phyloP scores from a whole-genome alignment of 2,888 invertebrate species.

The Alsophila aescularia region DNA sequence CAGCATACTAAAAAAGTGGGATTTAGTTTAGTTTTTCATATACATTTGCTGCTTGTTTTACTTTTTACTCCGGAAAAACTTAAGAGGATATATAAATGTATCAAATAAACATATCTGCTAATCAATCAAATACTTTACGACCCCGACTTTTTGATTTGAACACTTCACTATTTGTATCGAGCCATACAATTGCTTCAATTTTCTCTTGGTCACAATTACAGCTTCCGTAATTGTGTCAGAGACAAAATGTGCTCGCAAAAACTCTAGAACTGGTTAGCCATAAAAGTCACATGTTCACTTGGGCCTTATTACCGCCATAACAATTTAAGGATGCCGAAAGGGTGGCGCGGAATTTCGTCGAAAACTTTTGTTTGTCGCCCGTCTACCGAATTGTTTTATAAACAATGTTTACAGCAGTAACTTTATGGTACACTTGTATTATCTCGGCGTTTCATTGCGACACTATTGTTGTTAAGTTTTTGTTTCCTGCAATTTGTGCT shows the following conservation, averaged over 20 bases:
- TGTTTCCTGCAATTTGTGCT: conserved; percentile 62
- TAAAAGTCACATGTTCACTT: conserved; percentile 81
- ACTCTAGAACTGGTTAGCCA: conserved; percentile 72
- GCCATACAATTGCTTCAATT: conserved; percentile 10
- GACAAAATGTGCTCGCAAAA: conserved; percentile 74
- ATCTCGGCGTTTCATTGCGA: conserved; percentile 65
- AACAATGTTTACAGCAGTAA: conserved; percentile 81
- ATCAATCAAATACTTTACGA: too few relatives aligned
- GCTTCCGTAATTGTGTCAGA: conserved; percentile 67
- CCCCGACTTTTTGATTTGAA: too few relatives aligned
- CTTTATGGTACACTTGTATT: conserved; percentile 79
- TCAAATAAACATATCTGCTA: too few relatives aligned
- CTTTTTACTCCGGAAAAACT: too few relatives aligned
- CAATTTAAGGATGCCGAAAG: conserved; percentile 83
- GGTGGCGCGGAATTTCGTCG: conserved; percentile 75
- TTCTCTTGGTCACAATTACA: conserved; percentile 38
- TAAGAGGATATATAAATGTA: too few relatives aligned
- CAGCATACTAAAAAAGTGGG: too few relatives aligned
- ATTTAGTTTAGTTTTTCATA: too few relatives aligned
- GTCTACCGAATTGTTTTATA: conserved; percentile 78
- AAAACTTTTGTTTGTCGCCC: conserved; percentile 78
- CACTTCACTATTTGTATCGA: conserved; percentile 3
- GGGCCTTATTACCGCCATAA: conserved; percentile 80
- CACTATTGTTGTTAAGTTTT: conserved; percentile 68
- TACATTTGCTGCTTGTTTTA: too few relatives aligned